Conservation (phyloP, 2,888 invertebrate genomes). For the Tanypteryx hageni region DNA sequence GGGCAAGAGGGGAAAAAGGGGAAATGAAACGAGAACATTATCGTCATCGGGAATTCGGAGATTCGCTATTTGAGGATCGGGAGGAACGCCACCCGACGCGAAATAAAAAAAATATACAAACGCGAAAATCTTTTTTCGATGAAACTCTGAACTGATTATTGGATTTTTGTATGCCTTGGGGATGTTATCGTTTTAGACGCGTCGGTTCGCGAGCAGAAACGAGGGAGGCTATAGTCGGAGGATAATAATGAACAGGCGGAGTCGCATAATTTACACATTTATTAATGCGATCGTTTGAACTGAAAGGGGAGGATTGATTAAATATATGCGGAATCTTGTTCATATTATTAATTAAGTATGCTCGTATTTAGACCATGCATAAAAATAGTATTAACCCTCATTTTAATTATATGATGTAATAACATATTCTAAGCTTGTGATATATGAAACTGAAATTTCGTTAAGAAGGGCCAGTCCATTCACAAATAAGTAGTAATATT, state of each 20-base stretch:
- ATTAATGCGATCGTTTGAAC: background rate
- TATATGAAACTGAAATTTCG: no score
- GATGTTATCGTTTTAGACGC: slow-evolving; percentile 41
- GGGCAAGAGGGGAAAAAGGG: background rate
- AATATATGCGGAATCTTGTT: background rate
- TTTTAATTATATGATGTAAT: no score
- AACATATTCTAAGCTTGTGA: no score
- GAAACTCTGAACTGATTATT: slow-evolving; percentile 62
- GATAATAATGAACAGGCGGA: slow-evolving; percentile 34
- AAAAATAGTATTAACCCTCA: no score
- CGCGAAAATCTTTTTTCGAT: slow-evolving; percentile 39
- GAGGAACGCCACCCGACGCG: slow-evolving; percentile 43
- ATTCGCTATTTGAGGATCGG: slow-evolving; percentile 61
- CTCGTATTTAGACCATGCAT: no score
- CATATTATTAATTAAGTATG: background rate
- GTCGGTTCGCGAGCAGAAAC: slow-evolving; percentile 27
- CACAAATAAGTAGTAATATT: no score
- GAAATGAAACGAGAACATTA: background rate
- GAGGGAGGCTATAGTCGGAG: slow-evolving; percentile 34
- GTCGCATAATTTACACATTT: slow-evolving; percentile 41
- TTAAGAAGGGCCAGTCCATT: no score
- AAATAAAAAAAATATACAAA: background rate
- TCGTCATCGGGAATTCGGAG: slow-evolving; percentile 48
- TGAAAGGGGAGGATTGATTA: slow-evolving; percentile 1
- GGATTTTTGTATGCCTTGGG: slow-evolving; percentile 57